A percentile compares a stretch with the other conserved stretches of the same genome.
Conservation (phyloP, 1,140 invertebrate genomes). For the Eurosta solidaginis region DNA sequence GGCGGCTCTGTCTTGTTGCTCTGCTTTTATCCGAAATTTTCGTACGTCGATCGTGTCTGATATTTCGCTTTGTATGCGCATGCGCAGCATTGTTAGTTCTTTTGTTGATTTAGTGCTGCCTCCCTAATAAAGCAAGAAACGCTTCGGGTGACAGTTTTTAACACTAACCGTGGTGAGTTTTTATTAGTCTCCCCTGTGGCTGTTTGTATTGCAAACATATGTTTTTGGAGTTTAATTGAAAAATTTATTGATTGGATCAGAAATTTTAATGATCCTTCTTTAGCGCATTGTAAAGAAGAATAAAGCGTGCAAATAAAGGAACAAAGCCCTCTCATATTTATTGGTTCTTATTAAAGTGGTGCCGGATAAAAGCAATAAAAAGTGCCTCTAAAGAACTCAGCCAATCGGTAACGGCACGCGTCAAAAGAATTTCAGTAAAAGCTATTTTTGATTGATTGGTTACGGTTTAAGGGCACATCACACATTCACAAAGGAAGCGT, state of each 20-base stretch:
- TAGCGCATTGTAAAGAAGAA: not conserved
- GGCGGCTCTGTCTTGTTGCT: not conserved
- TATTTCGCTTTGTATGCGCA: not conserved
- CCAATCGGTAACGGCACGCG: not conserved
- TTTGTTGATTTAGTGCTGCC: not conserved
- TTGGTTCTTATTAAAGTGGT: not conserved
- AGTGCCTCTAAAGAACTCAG: not conserved
- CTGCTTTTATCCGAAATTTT: not conserved
- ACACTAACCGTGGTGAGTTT: not conserved
- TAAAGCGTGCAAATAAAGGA: not conserved
- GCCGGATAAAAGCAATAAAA: too few relatives aligned
- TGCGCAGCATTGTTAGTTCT: not conserved
- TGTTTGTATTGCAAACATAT: constrained; percentile 3
- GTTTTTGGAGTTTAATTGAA: constrained; percentile 26
- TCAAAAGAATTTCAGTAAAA: not conserved
- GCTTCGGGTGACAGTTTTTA: constrained; percentile 28
- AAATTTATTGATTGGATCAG: constrained; percentile 25
- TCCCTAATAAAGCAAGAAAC: constrained; percentile 2
- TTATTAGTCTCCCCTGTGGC: not conserved
- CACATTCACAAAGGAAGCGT: not conserved
- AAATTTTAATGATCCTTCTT: constrained; percentile 26
- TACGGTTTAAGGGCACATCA: not conserved
- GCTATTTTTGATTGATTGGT: constrained; percentile 1
- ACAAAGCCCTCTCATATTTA: not conserved
- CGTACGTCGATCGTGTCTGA: not conserved